Percentiles rank a stretch among this genome's conserved stretches.
phyloP scores from a whole-genome alignment of 2,113 vertebrate genomes.

The Embiotoca jacksoni region DNA sequence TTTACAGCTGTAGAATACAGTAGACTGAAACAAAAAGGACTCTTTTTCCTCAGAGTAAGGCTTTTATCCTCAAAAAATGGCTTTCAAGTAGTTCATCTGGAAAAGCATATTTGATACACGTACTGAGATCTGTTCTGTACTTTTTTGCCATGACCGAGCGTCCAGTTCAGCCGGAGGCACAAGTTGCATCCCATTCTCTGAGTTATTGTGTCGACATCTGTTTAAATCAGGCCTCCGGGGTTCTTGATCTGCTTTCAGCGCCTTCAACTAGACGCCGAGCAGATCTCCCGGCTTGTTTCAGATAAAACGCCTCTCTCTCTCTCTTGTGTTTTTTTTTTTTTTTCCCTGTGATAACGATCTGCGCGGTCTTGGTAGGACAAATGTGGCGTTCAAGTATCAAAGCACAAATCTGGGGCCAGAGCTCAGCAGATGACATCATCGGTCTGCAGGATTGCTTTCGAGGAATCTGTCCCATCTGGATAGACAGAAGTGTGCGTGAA shows the following conservation, averaged over 20 bases:
- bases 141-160: neutral
- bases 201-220: neutral
- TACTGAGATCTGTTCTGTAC: neutral
- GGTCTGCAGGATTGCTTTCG: neutral
- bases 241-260: constrained; percentile 24
- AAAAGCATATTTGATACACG: neutral
- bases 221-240: constrained; percentile 8
- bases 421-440: constrained; percentile 4
- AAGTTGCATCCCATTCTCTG: neutral
- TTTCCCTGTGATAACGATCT: constrained; percentile 28
- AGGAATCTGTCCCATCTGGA: neutral
- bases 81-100: constrained; percentile 1
- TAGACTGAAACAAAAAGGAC: neutral
- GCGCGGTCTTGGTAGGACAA: constrained; percentile 33
- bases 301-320: constrained; percentile 4
- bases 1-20: constrained; percentile 27
- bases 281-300: constrained; percentile 16
- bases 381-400: constrained; percentile 48
- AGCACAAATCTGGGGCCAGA: constrained; percentile 11
- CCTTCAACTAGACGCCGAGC: constrained; percentile 25
- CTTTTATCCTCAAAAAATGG: neutral
- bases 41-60: neutral
- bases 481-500: constrained; percentile 8
- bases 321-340: no score
- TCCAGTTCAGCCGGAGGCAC: neutral